A percentile compares a stretch with the other conserved stretches of the same genome.
Evolutionary conservation across 2,113 vertebrate genomes (phyloP).

Genomic region (Herpailurus yagouaroundi): DNA sequence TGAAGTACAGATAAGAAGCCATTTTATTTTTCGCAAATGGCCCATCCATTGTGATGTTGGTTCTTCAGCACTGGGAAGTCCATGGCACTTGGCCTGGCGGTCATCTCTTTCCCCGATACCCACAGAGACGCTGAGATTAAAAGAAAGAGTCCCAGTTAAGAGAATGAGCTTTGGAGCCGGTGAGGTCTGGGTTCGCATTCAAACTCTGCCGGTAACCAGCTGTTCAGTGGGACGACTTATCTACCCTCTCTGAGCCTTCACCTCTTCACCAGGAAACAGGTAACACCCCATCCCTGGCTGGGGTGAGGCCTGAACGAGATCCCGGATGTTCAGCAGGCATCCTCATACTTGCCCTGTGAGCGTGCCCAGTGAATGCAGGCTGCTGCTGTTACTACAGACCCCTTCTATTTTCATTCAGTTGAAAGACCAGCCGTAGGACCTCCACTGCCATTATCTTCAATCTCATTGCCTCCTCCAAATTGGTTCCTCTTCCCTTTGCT

Average conservation of each 20-base stretch:
- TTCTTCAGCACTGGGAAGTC: background rate
- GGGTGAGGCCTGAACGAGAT: background rate
- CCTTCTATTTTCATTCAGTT: background rate
- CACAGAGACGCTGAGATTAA: background rate
- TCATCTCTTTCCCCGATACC: background rate
- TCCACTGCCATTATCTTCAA: fast-evolving
- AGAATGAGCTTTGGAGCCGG: background rate
- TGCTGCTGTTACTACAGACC: background rate
- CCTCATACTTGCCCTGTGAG: fast-evolving
- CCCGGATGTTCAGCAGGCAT: fast-evolving
- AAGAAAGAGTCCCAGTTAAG: background rate
- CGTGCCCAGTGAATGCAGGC: fast-evolving
- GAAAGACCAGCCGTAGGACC: background rate
- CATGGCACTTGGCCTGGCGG: fast-evolving
- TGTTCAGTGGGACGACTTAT: background rate
- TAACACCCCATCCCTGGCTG: fast-evolving
- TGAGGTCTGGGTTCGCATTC: background rate
- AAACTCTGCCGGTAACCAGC: background rate
- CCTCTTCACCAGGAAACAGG: fast-evolving
- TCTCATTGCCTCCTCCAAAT: background rate
- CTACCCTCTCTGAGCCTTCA: background rate
- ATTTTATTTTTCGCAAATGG: background rate
- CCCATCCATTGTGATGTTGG: background rate
- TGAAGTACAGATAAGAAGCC: background rate
- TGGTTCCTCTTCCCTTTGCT: background rate